phyloP scores from a whole-genome alignment of 35 echinoderm and acorn worm species.

The Lytechinus pictus region DNA sequence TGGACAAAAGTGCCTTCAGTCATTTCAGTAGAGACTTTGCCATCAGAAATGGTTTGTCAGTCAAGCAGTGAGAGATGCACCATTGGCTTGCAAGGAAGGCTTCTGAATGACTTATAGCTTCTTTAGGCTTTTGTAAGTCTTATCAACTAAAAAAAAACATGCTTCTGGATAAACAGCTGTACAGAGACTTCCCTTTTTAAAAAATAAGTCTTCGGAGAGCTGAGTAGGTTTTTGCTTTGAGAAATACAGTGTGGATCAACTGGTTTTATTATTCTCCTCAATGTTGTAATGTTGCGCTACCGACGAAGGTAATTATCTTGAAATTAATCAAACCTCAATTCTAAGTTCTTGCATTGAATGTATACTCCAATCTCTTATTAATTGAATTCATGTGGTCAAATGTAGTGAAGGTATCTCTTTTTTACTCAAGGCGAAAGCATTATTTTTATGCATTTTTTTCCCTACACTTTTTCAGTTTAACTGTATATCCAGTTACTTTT shows the following conservation, averaged over 20 bases:
- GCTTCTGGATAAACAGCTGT: neutral
- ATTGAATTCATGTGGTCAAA: neutral
- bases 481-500: neutral
- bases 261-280: neutral
- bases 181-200: neutral
- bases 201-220: neutral
- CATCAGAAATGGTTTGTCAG: neutral
- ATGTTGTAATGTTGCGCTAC: neutral
- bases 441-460: neutral
- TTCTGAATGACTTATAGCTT: neutral
- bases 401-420: too few species aligned
- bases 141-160: neutral
- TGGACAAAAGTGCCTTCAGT: neutral
- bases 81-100: neutral
- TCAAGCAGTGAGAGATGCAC: neutral
- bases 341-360: neutral
- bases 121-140: neutral
- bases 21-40: neutral
- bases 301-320: neutral
- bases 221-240: neutral
- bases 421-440: neutral
- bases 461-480: neutral
- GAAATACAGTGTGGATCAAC: neutral
- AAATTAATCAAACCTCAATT: neutral
- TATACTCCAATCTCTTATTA: neutral